Percentiles rank a stretch among this genome's conserved stretches.
phyloP scores from a whole-genome alignment of 30 jellyfish, hydroid and myxozoan species.

The Hydra vulgaris region DNA sequence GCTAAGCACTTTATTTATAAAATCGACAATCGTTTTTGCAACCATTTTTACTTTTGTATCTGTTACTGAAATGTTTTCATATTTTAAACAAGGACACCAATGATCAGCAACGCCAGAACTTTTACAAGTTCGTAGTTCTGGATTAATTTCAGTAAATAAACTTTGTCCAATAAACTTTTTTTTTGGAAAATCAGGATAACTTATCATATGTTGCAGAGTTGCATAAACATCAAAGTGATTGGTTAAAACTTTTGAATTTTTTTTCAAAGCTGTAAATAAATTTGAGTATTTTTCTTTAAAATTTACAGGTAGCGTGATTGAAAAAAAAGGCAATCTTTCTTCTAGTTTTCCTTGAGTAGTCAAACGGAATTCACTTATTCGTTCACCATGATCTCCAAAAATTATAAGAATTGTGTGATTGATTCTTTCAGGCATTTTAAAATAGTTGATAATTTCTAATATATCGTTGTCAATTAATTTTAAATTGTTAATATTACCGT shows the following conservation, averaged over 20 bases:
- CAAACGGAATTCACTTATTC: conserved; percentile 38
- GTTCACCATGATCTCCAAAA: conserved; percentile 76
- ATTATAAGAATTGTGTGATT: conserved; percentile 34
- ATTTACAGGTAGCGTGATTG: conserved; percentile 46
- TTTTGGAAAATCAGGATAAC: conserved; percentile 25
- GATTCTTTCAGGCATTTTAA: conserved; percentile 10
- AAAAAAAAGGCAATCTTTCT: conserved; percentile 67
- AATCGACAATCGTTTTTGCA: conserved; percentile 29
- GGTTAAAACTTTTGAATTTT: conserved; percentile 40
- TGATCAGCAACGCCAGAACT: conserved; percentile 51
- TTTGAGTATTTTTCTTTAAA: conserved; percentile 29
- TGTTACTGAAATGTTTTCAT: conserved; percentile 7
- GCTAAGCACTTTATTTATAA: conserved; percentile 24
- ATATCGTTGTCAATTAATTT: conserved; percentile 26
- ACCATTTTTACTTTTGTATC: conserved; percentile 15
- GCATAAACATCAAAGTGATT: conserved; percentile 72
- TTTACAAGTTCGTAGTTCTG: conserved; percentile 34
- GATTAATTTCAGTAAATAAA: conserved; percentile 44
- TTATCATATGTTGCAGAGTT: conserved; percentile 39
- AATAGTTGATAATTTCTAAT: conserved; percentile 4
- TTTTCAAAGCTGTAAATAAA: conserved; percentile 25
- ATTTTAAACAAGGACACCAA: conserved; percentile 76
- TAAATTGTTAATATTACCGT: conserved; percentile 19
- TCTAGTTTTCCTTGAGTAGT: conserved; percentile 63
- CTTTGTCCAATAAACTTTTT: conserved; percentile 37